These are phyloP conservation scores for Leptinotarsa lineolata DNA, from an alignment of 1,140 invertebrate genomes.

Conservation along the genomic window DNA sequence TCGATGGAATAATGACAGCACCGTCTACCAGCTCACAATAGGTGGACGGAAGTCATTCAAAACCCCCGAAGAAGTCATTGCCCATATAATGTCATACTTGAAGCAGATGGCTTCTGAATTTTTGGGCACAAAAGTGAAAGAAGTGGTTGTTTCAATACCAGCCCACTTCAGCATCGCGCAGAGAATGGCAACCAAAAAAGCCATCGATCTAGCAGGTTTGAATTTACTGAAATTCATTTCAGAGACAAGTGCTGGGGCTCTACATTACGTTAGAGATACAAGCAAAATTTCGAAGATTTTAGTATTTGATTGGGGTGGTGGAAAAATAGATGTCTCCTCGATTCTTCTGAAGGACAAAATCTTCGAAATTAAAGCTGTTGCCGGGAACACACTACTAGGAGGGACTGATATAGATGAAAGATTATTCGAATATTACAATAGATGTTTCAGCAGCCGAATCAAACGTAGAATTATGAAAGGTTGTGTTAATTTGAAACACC, in stretches of 20 bases:
- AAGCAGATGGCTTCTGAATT: constrained; percentile 22
- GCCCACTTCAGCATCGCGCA: constrained; percentile 35
- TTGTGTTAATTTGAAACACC: constrained; percentile 14
- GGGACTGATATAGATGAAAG: constrained; percentile 70
- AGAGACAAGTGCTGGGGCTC: constrained; percentile 66
- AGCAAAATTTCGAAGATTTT: constrained; percentile 44
- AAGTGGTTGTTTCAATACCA: constrained; percentile 33
- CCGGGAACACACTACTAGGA: constrained; percentile 66
- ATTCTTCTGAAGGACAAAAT: constrained; percentile 77
- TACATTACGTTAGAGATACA: constrained; percentile 61
- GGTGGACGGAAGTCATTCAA: neutral
- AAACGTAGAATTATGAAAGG: constrained; percentile 21
- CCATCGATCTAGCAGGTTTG: constrained; percentile 58
- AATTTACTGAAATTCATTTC: constrained; percentile 68
- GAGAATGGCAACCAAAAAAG: constrained; percentile 31
- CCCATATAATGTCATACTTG: constrained; percentile 29
- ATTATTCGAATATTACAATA: neutral
- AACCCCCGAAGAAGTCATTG: constrained; percentile 32
- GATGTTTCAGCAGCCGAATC: neutral
- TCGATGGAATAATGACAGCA: neutral
- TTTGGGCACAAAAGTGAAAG: constrained; percentile 20
- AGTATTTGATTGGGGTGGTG: constrained; percentile 70
- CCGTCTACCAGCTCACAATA: constrained; percentile 2
- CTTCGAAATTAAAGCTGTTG: constrained; percentile 71
- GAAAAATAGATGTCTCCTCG: constrained; percentile 79